phyloP scores from a whole-genome alignment of 2,113 vertebrate species.

The Triplophysa tibetana region DNA sequence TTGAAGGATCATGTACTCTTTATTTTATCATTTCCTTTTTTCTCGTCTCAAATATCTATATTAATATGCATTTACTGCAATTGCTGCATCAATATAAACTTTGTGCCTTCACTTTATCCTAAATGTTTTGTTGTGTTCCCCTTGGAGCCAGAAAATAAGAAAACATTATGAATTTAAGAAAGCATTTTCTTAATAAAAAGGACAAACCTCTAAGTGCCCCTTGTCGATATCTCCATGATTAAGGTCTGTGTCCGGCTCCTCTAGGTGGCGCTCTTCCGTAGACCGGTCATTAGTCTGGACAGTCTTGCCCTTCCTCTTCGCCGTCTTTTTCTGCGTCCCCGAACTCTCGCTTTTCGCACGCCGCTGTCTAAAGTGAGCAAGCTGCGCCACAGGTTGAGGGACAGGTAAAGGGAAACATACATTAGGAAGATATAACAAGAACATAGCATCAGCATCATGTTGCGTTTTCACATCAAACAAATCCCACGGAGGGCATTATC shows the following conservation, averaged over 20 bases:
- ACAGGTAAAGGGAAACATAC: conserved; percentile 73
- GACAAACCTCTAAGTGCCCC: conserved; percentile 60
- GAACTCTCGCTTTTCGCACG: conserved; percentile 71
- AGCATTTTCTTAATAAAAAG: not conserved
- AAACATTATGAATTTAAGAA: no score
- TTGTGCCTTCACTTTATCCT: no score
- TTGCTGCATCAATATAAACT: no score
- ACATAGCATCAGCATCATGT: conserved; percentile 71
- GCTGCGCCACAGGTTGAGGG: conserved; percentile 75
- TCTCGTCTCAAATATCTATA: no score
- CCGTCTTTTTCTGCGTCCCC: conserved; percentile 74
- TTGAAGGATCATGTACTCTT: no score
- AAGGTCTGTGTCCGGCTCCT: conserved; percentile 24
- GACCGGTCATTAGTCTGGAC: conserved; percentile 65
- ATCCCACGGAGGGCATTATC: not conserved
- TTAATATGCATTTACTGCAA: no score
- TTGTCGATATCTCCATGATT: conserved; percentile 40
- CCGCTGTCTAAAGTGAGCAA: conserved; percentile 76
- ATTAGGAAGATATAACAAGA: conserved; percentile 72
- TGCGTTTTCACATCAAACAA: not conserved
- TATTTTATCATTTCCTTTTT: no score
- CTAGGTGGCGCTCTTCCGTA: conserved; percentile 65
- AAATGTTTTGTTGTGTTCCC: no score
- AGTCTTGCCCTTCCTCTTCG: conserved; percentile 75
- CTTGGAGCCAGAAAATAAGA: no score